phyloP scores from a whole-genome alignment of 1,140 invertebrate species.

The Pseudomyrmex dendroicus region DNA sequence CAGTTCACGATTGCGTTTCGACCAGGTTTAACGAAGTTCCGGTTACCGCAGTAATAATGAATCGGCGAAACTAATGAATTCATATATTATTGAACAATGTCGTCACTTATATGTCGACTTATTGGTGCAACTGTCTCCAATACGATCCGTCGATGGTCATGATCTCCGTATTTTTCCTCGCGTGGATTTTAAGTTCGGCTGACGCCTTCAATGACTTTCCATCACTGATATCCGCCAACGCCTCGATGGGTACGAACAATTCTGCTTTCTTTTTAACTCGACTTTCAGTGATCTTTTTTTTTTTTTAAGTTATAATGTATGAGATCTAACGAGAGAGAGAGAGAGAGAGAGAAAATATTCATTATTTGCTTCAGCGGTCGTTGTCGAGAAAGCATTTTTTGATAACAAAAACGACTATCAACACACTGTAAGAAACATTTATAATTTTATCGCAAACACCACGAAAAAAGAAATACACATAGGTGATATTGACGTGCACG shows the following conservation, averaged over 20 bases:
- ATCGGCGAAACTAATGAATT: conserved; percentile 66
- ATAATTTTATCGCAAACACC: conserved; percentile 87
- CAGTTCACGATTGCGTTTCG: conserved; percentile 52
- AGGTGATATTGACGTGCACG: conserved; percentile 87
- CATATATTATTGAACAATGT: conserved; percentile 68
- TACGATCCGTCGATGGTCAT: conserved; percentile 47
- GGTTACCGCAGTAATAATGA: conserved; percentile 52
- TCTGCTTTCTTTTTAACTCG: no score
- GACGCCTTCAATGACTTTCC: conserved; percentile 87
- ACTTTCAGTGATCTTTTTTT: no score
- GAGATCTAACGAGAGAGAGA: no score
- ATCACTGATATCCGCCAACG: conserved; percentile 89
- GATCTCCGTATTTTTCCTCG: conserved; percentile 75
- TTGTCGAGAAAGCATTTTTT: conserved; percentile 78
- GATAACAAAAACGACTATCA: conserved; percentile 84
- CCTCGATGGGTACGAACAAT: conserved; percentile 87
- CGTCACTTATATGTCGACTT: conserved; percentile 57
- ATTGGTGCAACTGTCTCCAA: conserved; percentile 6
- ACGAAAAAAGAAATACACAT: conserved; percentile 87
- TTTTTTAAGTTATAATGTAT: no score
- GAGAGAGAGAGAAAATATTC: conserved; percentile 1
- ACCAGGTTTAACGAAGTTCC: conserved; percentile 2
- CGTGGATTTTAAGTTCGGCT: conserved; percentile 54
- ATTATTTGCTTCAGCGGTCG: conserved; percentile 67
- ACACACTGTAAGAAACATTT: conserved; percentile 85